Percentiles rank a stretch among this genome's conserved stretches.
Evolutionary conservation across 2,113 vertebrate species (phyloP).

Genomic region (Macrotis lagotis): DNA sequence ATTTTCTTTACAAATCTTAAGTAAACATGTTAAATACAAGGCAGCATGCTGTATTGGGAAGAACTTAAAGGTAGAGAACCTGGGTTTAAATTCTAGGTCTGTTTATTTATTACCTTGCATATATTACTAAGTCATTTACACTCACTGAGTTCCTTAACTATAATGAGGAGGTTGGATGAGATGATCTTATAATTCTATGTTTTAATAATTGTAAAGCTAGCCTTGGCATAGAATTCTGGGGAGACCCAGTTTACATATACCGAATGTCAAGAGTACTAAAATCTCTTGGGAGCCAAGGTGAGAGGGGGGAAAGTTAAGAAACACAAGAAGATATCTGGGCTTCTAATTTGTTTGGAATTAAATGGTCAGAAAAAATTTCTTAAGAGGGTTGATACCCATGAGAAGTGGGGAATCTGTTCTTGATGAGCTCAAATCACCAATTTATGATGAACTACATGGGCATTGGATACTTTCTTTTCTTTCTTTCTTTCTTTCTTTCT

Average conservation of each 20-base stretch:
- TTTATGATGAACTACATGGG: neutral
- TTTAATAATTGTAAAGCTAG: neutral
- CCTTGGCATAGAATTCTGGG: neutral
- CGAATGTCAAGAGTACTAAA: neutral
- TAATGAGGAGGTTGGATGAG: neutral
- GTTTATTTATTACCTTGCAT: neutral
- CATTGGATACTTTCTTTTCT: neutral
- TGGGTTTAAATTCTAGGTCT: neutral
- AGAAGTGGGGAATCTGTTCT: neutral
- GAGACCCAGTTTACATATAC: neutral
- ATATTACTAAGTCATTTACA: neutral
- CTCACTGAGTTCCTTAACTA: neutral
- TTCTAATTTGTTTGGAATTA: neutral
- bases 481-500: too few species aligned
- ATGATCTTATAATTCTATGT: neutral
- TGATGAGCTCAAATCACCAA: neutral
- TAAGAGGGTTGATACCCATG: too few species aligned
- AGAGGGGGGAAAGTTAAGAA: neutral
- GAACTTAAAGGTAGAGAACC: neutral
- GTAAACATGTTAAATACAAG: neutral
- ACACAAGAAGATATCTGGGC: neutral
- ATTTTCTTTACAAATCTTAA: neutral
- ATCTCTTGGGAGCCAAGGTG: neutral
- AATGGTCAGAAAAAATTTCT: too few species aligned
- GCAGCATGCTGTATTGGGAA: neutral